Conservation (phyloP, 2,113 vertebrate genomes). For the Propithecus coquereli region DNA sequence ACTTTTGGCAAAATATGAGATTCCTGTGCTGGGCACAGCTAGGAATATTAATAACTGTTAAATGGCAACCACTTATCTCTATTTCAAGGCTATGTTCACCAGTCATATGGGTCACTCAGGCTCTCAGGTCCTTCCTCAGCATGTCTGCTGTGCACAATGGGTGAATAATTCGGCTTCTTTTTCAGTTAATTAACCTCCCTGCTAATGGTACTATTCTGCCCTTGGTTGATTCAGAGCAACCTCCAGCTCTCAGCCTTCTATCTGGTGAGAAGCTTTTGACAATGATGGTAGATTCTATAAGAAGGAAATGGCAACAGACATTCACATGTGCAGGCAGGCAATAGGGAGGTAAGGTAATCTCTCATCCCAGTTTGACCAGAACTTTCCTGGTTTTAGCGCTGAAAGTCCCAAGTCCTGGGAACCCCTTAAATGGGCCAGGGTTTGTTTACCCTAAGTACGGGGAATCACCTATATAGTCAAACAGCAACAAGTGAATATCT, state of each 20-base stretch:
- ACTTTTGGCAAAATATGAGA: slow-evolving; percentile 35
- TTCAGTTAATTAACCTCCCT: slow-evolving; percentile 25
- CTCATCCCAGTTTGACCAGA: background rate
- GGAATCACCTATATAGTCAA: background rate
- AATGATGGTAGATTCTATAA: background rate
- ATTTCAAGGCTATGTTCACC: background rate
- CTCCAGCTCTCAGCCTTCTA: background rate
- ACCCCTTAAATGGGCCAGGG: background rate
- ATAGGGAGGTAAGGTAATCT: background rate
- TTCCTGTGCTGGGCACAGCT: background rate
- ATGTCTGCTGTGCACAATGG: background rate
- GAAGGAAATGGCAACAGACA: background rate
- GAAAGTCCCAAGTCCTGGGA: background rate
- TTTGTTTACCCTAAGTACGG: background rate
- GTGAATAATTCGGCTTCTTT: slow-evolving; percentile 25
- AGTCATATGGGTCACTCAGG: background rate
- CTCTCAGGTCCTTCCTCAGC: background rate
- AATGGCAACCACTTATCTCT: background rate
- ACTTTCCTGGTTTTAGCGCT: background rate
- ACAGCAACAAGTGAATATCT: background rate
- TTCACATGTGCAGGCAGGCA: background rate
- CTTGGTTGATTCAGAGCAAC: slow-evolving; percentile 18
- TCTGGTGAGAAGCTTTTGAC: background rate
- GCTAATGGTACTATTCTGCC: background rate
- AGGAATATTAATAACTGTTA: slow-evolving; percentile 13